These are phyloP conservation scores for Probaryconus sp. DNA, from an alignment of 1,140 invertebrate genomes.

Conservation along the genomic window DNA sequence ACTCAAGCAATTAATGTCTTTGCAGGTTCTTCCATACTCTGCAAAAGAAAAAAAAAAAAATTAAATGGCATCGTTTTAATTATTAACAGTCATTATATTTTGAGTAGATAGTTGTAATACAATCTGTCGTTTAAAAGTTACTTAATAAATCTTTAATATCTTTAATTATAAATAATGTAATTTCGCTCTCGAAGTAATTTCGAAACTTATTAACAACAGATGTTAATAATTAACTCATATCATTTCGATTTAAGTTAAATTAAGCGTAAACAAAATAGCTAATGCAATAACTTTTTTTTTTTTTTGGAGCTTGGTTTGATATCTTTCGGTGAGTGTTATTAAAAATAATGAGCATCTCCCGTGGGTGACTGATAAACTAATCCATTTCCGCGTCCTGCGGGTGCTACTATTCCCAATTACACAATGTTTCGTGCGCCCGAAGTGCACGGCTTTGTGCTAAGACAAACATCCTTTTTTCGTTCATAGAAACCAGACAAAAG, in stretches of 20 bases:
- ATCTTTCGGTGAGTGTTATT: constrained; percentile 13
- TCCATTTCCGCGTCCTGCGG: constrained; percentile 36
- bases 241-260: no score
- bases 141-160: no score
- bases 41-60: constrained; percentile 55
- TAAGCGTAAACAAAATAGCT: no score
- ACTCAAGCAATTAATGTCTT: constrained; percentile 85
- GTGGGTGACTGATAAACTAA: constrained; percentile 40
- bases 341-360: constrained; percentile 42
- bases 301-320: background rate
- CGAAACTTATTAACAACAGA: no score
- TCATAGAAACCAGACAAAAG: constrained; percentile 2
- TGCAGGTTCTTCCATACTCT: constrained; percentile 87
- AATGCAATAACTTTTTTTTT: background rate
- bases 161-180: no score
- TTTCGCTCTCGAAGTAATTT: no score
- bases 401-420: constrained; percentile 43
- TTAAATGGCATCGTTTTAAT: no score
- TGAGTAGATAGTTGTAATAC: no score
- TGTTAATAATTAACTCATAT: no score
- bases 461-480: constrained; percentile 12
- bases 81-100: no score
- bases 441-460: constrained; percentile 7
- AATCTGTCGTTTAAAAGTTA: no score
- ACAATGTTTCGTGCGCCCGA: background rate